Percentiles rank a stretch among this genome's conserved stretches.
These are phyloP conservation scores for Athalia cordata DNA, from an alignment of 2,888 invertebrate genomes.

Conservation along the genomic window DNA sequence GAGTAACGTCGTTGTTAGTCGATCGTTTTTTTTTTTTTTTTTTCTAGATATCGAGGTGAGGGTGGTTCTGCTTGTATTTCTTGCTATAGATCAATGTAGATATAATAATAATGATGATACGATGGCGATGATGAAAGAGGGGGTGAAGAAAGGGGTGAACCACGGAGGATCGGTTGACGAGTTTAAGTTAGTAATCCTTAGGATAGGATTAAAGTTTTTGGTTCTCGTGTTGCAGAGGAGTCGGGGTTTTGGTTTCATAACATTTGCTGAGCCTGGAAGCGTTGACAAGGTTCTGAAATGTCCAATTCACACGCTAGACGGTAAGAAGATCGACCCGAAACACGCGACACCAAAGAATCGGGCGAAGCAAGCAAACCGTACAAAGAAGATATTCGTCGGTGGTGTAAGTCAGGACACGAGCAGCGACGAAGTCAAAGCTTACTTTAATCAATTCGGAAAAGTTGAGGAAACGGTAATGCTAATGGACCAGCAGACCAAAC, in stretches of 20 bases:
- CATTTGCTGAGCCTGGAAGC: constrained; percentile 92
- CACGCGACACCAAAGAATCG: constrained; percentile 94
- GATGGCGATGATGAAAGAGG: too few species aligned
- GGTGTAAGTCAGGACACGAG: constrained; percentile 95
- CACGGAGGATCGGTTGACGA: neutral
- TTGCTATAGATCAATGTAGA: too few species aligned
- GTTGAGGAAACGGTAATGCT: constrained; percentile 95
- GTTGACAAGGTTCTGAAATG: constrained; percentile 94
- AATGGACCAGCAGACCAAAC: constrained; percentile 95
- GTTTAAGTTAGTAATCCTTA: too few species aligned
- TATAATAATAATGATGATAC: too few species aligned
- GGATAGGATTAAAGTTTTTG: neutral
- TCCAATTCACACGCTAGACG: constrained; percentile 92
- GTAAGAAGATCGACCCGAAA: constrained; percentile 95
- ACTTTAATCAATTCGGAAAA: constrained; percentile 92
- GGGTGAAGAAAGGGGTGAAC: too few species aligned
- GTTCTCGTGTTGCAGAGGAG: constrained; percentile 83
- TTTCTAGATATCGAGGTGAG: too few species aligned
- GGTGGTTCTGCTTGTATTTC: too few species aligned
- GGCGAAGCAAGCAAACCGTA: constrained; percentile 89
- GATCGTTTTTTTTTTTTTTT: too few species aligned
- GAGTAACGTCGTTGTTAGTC: constrained; percentile 60
- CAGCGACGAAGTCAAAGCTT: constrained; percentile 92
- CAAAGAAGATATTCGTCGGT: constrained; percentile 94
- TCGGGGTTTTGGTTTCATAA: constrained; percentile 95